Conservation (phyloP, 2,113 vertebrate species). For the Zosterops hypoxanthus region DNA sequence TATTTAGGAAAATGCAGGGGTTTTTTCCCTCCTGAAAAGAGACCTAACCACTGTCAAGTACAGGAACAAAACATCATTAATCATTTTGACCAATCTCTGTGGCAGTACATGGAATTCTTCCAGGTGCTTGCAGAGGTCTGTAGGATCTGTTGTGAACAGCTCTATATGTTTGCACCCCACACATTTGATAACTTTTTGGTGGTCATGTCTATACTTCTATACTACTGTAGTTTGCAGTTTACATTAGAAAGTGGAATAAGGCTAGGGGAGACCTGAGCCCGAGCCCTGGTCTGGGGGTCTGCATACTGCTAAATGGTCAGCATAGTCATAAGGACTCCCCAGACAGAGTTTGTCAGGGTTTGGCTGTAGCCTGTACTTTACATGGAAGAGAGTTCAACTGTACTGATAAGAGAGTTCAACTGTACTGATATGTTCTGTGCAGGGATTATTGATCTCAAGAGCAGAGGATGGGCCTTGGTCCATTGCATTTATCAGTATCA, state of each 20-base stretch:
- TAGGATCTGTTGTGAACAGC: not conserved
- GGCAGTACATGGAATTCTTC: not conserved
- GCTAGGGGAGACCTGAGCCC: not conserved
- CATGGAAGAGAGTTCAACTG: not conserved
- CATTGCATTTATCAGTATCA: not conserved
- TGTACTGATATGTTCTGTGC: not conserved
- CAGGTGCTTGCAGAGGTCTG: not conserved
- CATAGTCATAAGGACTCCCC: not conserved
- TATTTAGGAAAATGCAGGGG: not conserved
- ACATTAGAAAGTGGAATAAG: not conserved
- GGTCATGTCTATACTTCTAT: not conserved
- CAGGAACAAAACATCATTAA: not conserved
- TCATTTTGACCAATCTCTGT: not conserved
- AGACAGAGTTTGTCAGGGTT: not conserved
- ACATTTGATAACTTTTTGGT: accelerated
- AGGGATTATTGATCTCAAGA: not conserved
- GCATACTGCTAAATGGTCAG: not conserved
- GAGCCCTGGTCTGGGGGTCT: not conserved
- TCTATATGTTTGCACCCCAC: not conserved
- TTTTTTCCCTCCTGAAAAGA: not conserved
- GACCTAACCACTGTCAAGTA: not conserved
- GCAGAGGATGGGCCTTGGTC: not conserved
- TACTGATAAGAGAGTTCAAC: not conserved
- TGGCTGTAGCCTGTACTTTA: not conserved
- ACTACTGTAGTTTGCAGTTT: not conserved